phyloP scores from a whole-genome alignment of 2,888 invertebrate genomes.

The Mystacides longicornis region DNA sequence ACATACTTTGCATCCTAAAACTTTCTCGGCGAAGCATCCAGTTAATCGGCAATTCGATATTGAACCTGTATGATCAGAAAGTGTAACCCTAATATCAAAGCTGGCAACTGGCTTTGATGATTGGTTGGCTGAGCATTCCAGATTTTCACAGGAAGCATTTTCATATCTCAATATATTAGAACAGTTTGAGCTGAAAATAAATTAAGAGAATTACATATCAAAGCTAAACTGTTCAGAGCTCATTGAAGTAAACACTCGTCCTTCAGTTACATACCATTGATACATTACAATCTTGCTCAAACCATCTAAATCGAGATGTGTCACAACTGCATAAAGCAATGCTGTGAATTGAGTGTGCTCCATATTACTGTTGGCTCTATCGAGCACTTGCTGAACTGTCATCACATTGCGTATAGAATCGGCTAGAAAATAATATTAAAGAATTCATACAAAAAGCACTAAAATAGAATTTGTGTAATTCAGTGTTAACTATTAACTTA shows the following conservation, averaged over 20 bases:
- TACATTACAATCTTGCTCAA: conserved; percentile 33
- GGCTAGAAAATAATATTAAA: conserved; percentile 34
- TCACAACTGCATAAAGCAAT: conserved; percentile 58
- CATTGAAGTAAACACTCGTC: too few species aligned
- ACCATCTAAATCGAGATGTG: conserved; percentile 65
- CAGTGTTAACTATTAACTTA: conserved; percentile 29
- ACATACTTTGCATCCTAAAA: conserved; percentile 51
- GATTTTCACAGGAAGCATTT: conserved; percentile 33
- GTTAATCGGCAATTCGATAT: conserved; percentile 50
- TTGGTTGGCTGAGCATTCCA: conserved; percentile 34
- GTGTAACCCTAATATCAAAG: conserved; percentile 54
- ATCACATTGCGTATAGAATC: conserved; percentile 49
- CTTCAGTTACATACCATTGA: conserved; percentile 36
- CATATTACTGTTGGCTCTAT: conserved; percentile 33
- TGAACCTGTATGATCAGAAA: conserved; percentile 65
- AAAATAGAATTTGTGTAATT: background rate
- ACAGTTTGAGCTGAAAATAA: conserved; percentile 28
- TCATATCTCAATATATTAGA: conserved; percentile 26
- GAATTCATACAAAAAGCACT: background rate
- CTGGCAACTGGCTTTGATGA: conserved; percentile 34
- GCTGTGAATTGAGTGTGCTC: conserved; percentile 51
- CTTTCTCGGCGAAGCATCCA: conserved; percentile 51
- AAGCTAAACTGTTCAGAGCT: too few species aligned
- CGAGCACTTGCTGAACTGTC: conserved; percentile 52
- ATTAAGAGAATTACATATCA: too few species aligned